Evolutionary conservation across 2,797 vertebrate species (phyloP).

Genomic region (Pteronotus mesoamericanus): DNA sequence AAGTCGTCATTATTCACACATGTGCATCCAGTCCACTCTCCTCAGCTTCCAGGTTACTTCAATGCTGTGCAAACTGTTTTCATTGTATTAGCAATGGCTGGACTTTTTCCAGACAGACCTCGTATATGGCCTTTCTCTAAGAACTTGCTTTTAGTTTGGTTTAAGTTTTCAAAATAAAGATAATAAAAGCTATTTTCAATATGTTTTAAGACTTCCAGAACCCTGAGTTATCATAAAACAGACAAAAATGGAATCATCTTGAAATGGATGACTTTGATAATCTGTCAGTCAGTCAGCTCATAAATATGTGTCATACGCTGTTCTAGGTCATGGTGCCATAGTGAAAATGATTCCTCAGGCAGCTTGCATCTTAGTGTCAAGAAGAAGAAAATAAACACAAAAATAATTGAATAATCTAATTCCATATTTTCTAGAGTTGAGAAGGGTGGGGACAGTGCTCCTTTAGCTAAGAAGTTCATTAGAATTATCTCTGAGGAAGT

Average conservation of each 20-base stretch:
- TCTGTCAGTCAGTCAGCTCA: background rate
- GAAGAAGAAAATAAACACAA: conserved; percentile 15
- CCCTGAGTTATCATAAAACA: background rate
- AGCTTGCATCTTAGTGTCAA: background rate
- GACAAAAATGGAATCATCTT: background rate
- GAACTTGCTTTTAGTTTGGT: background rate
- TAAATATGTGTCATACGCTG: background rate
- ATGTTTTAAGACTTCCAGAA: background rate
- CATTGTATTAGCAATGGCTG: background rate
- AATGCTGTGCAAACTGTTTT: background rate
- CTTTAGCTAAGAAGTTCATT: background rate
- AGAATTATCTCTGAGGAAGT: background rate
- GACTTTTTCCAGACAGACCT: background rate
- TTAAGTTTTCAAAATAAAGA: conserved; percentile 14
- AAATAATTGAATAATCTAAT: background rate
- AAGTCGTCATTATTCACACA: background rate
- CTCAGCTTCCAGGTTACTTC: background rate
- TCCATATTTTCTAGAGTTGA: background rate
- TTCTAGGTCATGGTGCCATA: background rate
- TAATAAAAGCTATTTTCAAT: background rate
- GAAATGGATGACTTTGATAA: background rate
- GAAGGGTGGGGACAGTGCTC: background rate
- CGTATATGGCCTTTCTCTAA: background rate
- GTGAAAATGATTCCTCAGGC: background rate
- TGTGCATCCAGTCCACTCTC: background rate